Conservation (phyloP, 2,797 vertebrate genomes). For the Leptatherina wallacei region DNA sequence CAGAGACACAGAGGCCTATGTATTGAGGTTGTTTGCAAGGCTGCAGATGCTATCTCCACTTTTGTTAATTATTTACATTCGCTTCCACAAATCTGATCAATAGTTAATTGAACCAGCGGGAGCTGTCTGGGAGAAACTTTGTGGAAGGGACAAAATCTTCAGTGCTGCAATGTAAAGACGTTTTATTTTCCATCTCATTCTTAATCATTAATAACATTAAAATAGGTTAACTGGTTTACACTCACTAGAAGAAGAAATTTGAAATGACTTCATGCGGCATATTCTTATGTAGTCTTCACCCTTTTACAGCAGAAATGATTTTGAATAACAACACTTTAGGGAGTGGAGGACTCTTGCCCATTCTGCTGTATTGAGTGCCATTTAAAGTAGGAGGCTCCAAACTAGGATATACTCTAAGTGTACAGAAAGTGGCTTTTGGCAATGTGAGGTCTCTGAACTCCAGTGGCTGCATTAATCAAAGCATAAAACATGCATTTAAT, state of each 20-base stretch:
- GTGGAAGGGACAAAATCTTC: slow-evolving; percentile 39
- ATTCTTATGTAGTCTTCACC: slow-evolving; percentile 19
- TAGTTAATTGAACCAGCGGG: slow-evolving; percentile 76
- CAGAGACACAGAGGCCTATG: slow-evolving; percentile 59
- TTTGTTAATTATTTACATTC: slow-evolving; percentile 80
- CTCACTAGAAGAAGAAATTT: slow-evolving; percentile 24
- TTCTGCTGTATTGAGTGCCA: slow-evolving; percentile 70
- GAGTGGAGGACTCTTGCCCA: slow-evolving; percentile 43
- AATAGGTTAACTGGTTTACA: slow-evolving; percentile 26
- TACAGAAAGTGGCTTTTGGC: slow-evolving; percentile 27
- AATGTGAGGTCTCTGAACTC: slow-evolving; percentile 39
- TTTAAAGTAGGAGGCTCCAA: slow-evolving; percentile 59
- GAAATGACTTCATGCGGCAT: slow-evolving; percentile 26
- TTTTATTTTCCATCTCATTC: slow-evolving; percentile 29
- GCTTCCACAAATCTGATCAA: slow-evolving; percentile 77
- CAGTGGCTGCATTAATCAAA: slow-evolving; percentile 38
- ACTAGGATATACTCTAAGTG: slow-evolving; percentile 46
- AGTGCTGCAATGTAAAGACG: slow-evolving; percentile 24
- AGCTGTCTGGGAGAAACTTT: slow-evolving; percentile 60
- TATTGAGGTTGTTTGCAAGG: slow-evolving; percentile 71
- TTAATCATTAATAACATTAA: slow-evolving; percentile 8
- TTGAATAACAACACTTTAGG: slow-evolving; percentile 54
- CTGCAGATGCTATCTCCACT: slow-evolving; percentile 76
- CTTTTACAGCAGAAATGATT: slow-evolving; percentile 48
- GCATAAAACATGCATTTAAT: background rate